These are phyloP conservation scores for Centropristis striata DNA, from an alignment of 2,113 vertebrate genomes.

Conservation along the genomic window DNA sequence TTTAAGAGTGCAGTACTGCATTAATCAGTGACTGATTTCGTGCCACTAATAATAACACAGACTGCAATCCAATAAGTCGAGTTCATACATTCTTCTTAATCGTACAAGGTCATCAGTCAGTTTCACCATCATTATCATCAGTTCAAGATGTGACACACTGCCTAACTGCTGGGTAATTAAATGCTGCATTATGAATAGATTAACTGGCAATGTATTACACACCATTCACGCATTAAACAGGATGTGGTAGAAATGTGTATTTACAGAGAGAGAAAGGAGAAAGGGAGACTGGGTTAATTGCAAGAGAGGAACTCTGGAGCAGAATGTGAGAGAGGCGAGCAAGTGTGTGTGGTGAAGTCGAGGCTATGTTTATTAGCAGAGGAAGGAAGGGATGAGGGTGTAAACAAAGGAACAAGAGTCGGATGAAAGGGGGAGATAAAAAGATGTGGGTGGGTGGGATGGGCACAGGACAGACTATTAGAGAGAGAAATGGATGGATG, in stretches of 20 bases:
- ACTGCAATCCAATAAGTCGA: conserved; percentile 5
- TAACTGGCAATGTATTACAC: background rate
- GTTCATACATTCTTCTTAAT: conserved; percentile 21
- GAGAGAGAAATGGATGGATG: conserved; percentile 16
- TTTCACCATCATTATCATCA: conserved; percentile 4
- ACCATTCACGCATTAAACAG: background rate
- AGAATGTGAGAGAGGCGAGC: background rate
- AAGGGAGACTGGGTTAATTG: conserved; percentile 39
- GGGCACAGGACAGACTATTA: conserved; percentile 2
- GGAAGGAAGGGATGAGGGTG: conserved; percentile 9
- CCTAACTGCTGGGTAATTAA: conserved; percentile 22
- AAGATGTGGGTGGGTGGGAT: background rate
- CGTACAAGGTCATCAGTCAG: background rate
- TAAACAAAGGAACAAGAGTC: conserved; percentile 38
- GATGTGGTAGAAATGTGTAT: background rate
- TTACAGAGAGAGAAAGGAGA: conserved; percentile 13
- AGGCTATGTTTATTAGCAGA: conserved; percentile 45
- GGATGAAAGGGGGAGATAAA: conserved; percentile 18
- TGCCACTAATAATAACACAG: conserved; percentile 9
- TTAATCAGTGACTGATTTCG: conserved; percentile 3
- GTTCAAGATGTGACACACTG: conserved; percentile 3
- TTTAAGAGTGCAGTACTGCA: background rate
- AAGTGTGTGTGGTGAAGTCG: conserved; percentile 14
- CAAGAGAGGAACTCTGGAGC: background rate
- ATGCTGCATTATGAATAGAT: conserved; percentile 21